These are phyloP conservation scores for Tetramorium parvispinum DNA, from an alignment of 1,140 invertebrate genomes.

Conservation along the genomic window DNA sequence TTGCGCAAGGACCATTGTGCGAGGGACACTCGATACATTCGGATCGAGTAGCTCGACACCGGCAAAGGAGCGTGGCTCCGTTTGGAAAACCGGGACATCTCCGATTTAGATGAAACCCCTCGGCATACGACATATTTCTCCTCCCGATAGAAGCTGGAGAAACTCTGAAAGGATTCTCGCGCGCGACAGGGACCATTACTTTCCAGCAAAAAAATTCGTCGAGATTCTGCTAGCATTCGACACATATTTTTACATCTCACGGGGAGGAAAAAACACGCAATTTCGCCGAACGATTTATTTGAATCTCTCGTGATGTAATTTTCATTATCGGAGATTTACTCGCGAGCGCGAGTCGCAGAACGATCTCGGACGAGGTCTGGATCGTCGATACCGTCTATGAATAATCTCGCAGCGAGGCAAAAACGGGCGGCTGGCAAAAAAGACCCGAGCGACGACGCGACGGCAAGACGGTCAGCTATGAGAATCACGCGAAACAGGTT, in stretches of 20 bases:
- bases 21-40: slow-evolving; percentile 83
- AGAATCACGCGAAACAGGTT: slow-evolving; percentile 41
- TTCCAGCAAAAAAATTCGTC: background rate
- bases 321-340: background rate
- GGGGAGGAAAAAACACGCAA: background rate
- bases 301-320: background rate
- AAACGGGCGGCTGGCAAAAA: slow-evolving; percentile 19
- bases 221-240: background rate
- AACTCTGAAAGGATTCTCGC: slow-evolving; percentile 24
- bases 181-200: background rate
- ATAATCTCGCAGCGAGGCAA: slow-evolving; percentile 36
- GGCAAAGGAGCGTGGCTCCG: slow-evolving; percentile 1
- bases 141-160: background rate
- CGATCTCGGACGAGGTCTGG: background rate
- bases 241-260: background rate
- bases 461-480: slow-evolving; percentile 8
- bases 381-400: slow-evolving; percentile 28
- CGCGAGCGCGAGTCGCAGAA: background rate
- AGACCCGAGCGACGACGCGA: background rate
- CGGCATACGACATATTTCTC: background rate
- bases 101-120: slow-evolving; percentile 21
- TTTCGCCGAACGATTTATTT: background rate
- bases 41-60: slow-evolving; percentile 59
- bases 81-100: slow-evolving; percentile 41
- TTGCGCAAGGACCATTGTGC: slow-evolving; percentile 77